phyloP scores from a whole-genome alignment of 2,888 invertebrate species.

The Polyploca ridens region DNA sequence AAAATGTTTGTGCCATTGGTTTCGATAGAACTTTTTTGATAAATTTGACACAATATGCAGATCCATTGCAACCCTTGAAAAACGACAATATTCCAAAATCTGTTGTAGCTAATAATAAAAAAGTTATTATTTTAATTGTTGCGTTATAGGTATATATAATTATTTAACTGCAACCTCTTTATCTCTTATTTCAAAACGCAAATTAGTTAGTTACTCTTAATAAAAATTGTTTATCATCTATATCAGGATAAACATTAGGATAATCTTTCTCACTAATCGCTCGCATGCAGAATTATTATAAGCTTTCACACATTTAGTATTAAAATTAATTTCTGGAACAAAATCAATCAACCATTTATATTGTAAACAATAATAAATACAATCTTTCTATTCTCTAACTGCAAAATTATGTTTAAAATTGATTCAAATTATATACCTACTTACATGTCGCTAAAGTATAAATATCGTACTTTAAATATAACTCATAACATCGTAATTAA shows the following conservation, averaged over 20 bases:
- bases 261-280: conserved; percentile 37
- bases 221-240: too few relatives aligned
- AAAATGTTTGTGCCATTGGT: conserved; percentile 2
- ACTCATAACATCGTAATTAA: conserved; percentile 2
- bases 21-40: not conserved
- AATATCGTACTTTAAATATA: not conserved
- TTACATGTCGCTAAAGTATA: conserved; percentile 14
- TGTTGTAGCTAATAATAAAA: not conserved
- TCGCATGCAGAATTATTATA: conserved; percentile 33
- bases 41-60: conserved; percentile 1
- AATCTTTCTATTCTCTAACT: conserved; percentile 54
- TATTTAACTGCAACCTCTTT: too few relatives aligned
- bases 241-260: conserved; percentile 30
- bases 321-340: conserved; percentile 40
- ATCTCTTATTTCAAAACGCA: not conserved
- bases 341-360: too few relatives aligned
- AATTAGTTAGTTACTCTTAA: too few relatives aligned
- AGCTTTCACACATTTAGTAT: conserved; percentile 38
- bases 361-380: conserved; percentile 33
- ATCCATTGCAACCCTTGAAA: not conserved
- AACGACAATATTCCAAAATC: not conserved
- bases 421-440: conserved; percentile 16
- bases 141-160: too few relatives aligned
- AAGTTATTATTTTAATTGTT: not conserved
- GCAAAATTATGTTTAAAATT: conserved; percentile 43